These are phyloP conservation scores for Hypothenemus hampei DNA, from an alignment of 1,140 invertebrate genomes.

Conservation along the genomic window DNA sequence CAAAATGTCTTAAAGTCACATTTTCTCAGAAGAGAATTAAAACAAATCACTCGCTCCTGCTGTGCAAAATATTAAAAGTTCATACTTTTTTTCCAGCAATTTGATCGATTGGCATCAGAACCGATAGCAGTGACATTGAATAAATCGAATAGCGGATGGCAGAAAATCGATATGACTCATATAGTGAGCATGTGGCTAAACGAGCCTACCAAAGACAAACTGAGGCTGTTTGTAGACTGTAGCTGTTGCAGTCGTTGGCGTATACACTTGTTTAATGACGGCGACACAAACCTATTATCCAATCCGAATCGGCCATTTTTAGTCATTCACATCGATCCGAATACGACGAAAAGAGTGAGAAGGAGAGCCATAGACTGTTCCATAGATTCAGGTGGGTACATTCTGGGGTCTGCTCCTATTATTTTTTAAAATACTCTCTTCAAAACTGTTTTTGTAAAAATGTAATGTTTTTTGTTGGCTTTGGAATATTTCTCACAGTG, in stretches of 20 bases:
- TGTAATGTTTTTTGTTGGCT: background rate
- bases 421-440: background rate
- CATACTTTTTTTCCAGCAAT: constrained; percentile 46
- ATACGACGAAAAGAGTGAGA: constrained; percentile 59
- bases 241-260: constrained; percentile 70
- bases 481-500: background rate
- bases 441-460: background rate
- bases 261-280: constrained; percentile 48
- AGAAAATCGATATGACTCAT: constrained; percentile 76
- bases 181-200: constrained; percentile 69
- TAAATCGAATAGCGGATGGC: constrained; percentile 70
- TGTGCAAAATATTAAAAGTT: background rate
- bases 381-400: constrained; percentile 52
- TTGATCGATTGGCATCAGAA: constrained; percentile 58
- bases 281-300: constrained; percentile 33
- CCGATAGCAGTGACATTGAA: constrained; percentile 66
- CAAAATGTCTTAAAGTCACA: too few species aligned
- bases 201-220: constrained; percentile 52
- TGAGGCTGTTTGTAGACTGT: constrained; percentile 78
- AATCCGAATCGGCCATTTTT: constrained; percentile 75
- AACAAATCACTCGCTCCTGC: background rate
- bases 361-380: constrained; percentile 78
- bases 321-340: constrained; percentile 70
- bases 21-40: too few species aligned
- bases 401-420: background rate